Evolutionary conservation across 1,140 invertebrate genomes (phyloP).

Genomic region (Pseudomyrmex sp.): DNA sequence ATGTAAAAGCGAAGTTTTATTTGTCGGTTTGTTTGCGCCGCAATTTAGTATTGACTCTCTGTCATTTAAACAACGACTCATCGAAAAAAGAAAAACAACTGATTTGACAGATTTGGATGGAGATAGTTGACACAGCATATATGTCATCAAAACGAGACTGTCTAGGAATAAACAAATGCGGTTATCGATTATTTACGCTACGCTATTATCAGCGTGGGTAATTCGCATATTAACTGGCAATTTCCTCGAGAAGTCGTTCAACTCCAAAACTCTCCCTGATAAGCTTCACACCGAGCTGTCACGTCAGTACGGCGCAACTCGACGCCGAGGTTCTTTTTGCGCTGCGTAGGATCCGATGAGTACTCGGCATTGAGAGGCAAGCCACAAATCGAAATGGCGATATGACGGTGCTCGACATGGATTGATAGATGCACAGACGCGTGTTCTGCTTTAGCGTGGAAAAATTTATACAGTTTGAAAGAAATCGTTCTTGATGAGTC

Average conservation of each 20-base stretch:
- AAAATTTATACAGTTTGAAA: constrained; percentile 13
- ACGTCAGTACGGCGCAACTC: constrained; percentile 30
- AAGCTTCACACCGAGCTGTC: constrained; percentile 32
- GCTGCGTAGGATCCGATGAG: constrained; percentile 59
- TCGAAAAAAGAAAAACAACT: background rate
- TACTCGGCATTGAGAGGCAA: constrained; percentile 55
- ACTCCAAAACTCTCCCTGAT: constrained; percentile 5
- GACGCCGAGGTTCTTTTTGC: constrained; percentile 59
- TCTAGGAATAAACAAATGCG: background rate
- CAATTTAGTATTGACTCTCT: background rate
- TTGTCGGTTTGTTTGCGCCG: background rate
- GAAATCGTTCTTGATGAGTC: constrained; percentile 3
- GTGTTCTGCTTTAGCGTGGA: constrained; percentile 35
- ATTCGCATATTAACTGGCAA: constrained; percentile 19
- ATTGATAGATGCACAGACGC: constrained; percentile 65
- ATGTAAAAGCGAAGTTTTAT: background rate
- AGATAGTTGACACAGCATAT: background rate
- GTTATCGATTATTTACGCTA: constrained; percentile 24
- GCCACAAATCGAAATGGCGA: constrained; percentile 68
- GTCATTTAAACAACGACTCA: background rate
- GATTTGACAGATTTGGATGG: background rate
- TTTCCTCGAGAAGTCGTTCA: constrained; percentile 32
- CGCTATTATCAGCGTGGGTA: background rate
- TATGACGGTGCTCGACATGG: constrained; percentile 61
- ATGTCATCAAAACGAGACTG: background rate